These are phyloP conservation scores for Dione juno DNA, from an alignment of 2,888 invertebrate genomes.

Conservation along the genomic window DNA sequence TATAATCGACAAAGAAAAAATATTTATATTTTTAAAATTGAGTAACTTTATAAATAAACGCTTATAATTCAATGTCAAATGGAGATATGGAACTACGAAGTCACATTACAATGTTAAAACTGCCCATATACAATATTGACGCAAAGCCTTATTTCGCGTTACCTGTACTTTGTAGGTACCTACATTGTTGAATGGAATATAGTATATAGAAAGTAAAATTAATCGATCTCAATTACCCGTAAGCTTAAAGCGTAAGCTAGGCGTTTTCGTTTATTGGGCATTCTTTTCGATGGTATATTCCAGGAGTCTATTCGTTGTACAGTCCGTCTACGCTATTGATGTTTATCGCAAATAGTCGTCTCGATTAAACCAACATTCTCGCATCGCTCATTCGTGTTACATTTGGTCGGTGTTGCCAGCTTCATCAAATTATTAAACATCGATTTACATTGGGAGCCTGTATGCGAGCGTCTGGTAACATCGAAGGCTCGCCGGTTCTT, in stretches of 20 bases:
- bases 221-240: constrained; percentile 80
- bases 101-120: constrained; percentile 43
- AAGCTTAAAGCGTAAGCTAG: constrained; percentile 71
- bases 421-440: neutral
- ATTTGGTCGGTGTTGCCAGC: constrained; percentile 37
- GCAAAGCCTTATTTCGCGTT: constrained; percentile 81
- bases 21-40: constrained; percentile 14
- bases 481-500: constrained; percentile 49
- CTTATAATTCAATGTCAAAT: constrained; percentile 21
- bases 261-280: constrained; percentile 59
- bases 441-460: neutral
- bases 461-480: constrained; percentile 2
- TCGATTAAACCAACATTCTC: constrained; percentile 26
- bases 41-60: neutral
- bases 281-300: constrained; percentile 51
- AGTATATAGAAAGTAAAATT: constrained; percentile 75
- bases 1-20: neutral
- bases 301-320: constrained; percentile 50
- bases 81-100: constrained; percentile 33
- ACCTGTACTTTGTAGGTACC: constrained; percentile 73
- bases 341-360: constrained; percentile 48
- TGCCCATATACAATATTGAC: constrained; percentile 50
- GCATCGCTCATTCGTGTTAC: constrained; percentile 49
- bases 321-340: constrained; percentile 59
- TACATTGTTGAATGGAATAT: constrained; percentile 73